These are phyloP conservation scores for Pterobdella sp. DNA, from an alignment of 2,888 invertebrate species.

Conservation along the genomic window DNA sequence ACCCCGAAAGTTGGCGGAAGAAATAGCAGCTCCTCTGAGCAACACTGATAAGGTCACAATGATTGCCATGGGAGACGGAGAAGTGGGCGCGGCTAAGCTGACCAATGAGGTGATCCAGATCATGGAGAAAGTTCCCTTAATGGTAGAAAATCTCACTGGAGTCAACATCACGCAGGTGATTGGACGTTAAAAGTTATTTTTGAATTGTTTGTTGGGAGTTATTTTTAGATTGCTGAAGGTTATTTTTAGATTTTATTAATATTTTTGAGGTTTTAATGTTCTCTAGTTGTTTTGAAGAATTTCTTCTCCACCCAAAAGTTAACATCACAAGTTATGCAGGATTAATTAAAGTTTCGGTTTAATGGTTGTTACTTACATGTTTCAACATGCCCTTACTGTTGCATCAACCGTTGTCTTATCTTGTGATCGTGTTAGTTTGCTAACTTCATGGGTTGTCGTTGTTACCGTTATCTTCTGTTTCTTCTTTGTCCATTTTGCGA, in stretches of 20 bases:
- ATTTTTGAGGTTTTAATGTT: background rate
- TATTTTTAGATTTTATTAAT: background rate
- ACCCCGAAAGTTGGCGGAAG: constrained; percentile 73
- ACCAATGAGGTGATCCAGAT: constrained; percentile 88
- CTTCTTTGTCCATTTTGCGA: too few relatives aligned
- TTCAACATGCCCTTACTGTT: too few relatives aligned
- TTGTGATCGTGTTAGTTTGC: too few relatives aligned
- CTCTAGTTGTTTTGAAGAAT: background rate
- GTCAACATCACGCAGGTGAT: constrained; percentile 66
- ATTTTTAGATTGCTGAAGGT: background rate
- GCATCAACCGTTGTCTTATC: too few relatives aligned
- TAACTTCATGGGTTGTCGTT: too few relatives aligned
- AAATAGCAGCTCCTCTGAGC: constrained; percentile 86
- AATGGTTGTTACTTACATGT: too few relatives aligned
- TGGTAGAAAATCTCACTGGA: constrained; percentile 84
- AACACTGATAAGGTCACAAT: constrained; percentile 91
- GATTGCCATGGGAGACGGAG: constrained; percentile 79
- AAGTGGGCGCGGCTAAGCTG: constrained; percentile 85
- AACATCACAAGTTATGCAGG: too few relatives aligned
- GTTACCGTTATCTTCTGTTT: too few relatives aligned
- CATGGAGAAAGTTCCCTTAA: constrained; percentile 79
- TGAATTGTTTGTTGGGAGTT: background rate
- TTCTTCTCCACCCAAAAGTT: too few relatives aligned
- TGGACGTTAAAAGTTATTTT: background rate
- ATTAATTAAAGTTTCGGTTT: too few relatives aligned